Evolutionary conservation across 1,140 invertebrate species (phyloP).

Genomic region (Ostrea denselamellosa): DNA sequence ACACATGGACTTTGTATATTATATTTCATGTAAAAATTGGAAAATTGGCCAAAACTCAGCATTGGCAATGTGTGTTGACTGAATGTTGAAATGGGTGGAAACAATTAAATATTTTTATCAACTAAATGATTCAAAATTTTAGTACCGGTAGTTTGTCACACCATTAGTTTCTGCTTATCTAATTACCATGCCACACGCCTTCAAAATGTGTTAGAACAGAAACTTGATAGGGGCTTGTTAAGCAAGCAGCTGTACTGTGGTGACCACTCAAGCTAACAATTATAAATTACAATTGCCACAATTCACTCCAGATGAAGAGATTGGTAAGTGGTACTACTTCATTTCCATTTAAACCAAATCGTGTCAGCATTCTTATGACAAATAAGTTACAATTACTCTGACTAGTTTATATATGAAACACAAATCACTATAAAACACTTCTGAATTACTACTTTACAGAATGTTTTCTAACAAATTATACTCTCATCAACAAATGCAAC

Average conservation of each 20-base stretch:
- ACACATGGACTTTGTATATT: too few species aligned
- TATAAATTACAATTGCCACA: slow-evolving; percentile 4
- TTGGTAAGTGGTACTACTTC: not conserved
- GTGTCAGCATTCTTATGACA: not conserved
- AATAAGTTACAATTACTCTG: not conserved
- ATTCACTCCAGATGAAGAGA: slow-evolving; percentile 19
- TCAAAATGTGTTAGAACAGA: not conserved
- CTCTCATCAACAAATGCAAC: too few species aligned
- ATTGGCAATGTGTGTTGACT: too few species aligned
- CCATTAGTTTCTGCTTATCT: not conserved
- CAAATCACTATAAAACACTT: too few species aligned
- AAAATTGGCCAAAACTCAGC: too few species aligned
- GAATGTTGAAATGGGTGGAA: too few species aligned
- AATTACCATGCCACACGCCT: not conserved
- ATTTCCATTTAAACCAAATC: not conserved
- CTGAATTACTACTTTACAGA: too few species aligned
- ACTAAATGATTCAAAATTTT: too few species aligned
- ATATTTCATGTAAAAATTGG: too few species aligned
- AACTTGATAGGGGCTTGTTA: not conserved
- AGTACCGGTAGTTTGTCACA: not conserved
- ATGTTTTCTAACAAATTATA: too few species aligned
- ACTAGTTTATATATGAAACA: not conserved
- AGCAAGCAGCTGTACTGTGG: not conserved
- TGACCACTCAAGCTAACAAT: slow-evolving; percentile 24
- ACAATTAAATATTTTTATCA: too few species aligned